Percentiles rank a stretch among this genome's conserved stretches.
Evolutionary conservation across 1,140 invertebrate genomes (phyloP).

Genomic region (Acromyrmex charruanus): DNA sequence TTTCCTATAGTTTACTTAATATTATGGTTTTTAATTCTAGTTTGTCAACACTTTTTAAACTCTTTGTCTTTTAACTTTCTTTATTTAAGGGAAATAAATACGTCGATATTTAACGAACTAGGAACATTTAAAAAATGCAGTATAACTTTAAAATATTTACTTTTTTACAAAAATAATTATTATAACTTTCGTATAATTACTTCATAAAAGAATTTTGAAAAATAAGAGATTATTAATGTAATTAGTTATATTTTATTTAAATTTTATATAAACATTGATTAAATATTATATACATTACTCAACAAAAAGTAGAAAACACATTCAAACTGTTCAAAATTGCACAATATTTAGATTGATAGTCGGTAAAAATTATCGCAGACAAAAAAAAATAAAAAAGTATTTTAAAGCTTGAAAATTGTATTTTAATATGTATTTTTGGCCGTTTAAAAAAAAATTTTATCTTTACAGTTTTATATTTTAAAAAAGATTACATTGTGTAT

Average conservation of each 20-base stretch:
- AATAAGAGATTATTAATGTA: neutral
- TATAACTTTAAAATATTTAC: neutral
- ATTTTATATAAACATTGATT: neutral
- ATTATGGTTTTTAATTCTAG: constrained; percentile 3
- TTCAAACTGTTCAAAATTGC: no score
- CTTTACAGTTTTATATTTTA: no score
- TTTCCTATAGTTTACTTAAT: constrained; percentile 15
- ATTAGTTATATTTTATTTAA: neutral
- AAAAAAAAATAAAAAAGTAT: no score
- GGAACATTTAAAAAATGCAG: neutral
- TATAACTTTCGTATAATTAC: neutral
- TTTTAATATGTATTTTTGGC: no score
- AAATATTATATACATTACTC: no score
- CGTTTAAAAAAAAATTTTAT: no score
- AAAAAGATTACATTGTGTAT: no score
- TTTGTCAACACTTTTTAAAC: neutral
- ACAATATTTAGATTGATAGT: no score
- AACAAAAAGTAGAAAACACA: no score
- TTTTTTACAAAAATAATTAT: neutral
- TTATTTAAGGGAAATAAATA: neutral
- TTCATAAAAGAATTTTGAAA: neutral
- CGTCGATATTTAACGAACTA: neutral
- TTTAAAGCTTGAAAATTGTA: no score
- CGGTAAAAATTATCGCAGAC: no score
- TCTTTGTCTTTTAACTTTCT: neutral